Base-by-base conservation (phyloP, 2,113 vertebrate species). In the Muntiacus muntjak region DNA sequence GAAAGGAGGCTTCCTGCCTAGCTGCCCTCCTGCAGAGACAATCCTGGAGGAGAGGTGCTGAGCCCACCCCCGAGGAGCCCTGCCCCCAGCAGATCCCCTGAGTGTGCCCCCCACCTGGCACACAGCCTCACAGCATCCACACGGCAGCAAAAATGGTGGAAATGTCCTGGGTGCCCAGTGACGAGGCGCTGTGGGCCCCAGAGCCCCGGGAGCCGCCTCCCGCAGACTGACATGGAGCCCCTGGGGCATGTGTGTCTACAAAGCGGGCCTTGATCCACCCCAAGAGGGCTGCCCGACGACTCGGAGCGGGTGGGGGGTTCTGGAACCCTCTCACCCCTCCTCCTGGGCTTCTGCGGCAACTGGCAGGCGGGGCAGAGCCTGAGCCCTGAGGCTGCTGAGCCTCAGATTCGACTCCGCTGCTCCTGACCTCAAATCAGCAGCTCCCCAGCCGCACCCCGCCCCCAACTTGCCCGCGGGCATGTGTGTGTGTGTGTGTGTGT, bases 401-500 rank as follows among this genome's bases (percentile, higher is more conserved):
- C 8, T 36, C 26, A 30, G 14, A 16, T n/a, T 7, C 4, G 0
- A 28, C 30, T n/a, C 36, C 0, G 21, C 82, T 12, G 40, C 52
- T 28, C 40, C 28, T 13, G 50, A 13, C 30, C 52, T 14, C 3
- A 1, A 0, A 33, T 14, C n/a, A 3, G 6, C 5, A 10, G 9
- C 4, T 10, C 47, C 28, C 0, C 1, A 11, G 62, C 62, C 23
- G 3, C 30, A 4, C 21, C 40, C 62, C 10, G n/a, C 16, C 16
- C 25, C 6, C 5, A 1, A 12, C n/a, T 43, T 1, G 6, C 6
- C 6, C 1, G 0, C 0, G 1, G 1, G 23, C 0, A 0, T 36
- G 47, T 1, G 62, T 50, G 45, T 1, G 57, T 43, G 40, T 78
- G 6, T 45, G 30, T 1, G 58, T 0, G 58, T 3, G 15, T 1